Percentiles rank a stretch among this genome's conserved stretches.
Conservation (phyloP, 2,113 vertebrate genomes). For the Chloropsis cyanopogon region DNA sequence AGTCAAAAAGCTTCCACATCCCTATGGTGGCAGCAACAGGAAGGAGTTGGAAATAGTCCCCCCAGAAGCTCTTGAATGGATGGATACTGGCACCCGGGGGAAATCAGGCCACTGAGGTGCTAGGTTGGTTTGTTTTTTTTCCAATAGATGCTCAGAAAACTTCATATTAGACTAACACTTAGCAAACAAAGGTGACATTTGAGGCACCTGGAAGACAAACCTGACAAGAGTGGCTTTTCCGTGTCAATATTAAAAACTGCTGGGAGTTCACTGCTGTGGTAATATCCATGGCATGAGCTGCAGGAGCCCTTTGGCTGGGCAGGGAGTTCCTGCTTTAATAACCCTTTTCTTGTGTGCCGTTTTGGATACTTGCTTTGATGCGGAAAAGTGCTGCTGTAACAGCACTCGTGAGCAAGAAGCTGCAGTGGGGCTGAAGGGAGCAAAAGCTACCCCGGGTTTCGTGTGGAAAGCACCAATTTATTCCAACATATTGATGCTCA, state of each 20-base stretch:
- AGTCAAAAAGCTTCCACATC: background rate
- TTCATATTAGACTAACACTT: background rate
- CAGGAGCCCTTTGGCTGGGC: background rate
- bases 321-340: background rate
- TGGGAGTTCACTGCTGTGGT: background rate
- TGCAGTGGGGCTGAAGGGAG: background rate
- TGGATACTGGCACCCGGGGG: background rate
- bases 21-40: background rate
- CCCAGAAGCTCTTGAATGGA: accelerated
- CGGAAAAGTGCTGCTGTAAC: background rate
- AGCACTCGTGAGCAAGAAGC: background rate
- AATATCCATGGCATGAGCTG: background rate
- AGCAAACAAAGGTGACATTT: conserved; percentile 35
- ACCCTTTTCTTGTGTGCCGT: background rate
- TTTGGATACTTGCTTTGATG: background rate
- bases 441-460: background rate
- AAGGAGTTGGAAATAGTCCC: background rate
- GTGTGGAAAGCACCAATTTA: background rate
- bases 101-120: background rate
- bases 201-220: conserved; percentile 7
- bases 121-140: background rate
- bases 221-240: background rate
- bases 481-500: background rate
- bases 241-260: background rate
- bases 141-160: background rate